These are phyloP conservation scores for Dendrolimus pini DNA, from an alignment of 2,888 invertebrate species.

Conservation along the genomic window DNA sequence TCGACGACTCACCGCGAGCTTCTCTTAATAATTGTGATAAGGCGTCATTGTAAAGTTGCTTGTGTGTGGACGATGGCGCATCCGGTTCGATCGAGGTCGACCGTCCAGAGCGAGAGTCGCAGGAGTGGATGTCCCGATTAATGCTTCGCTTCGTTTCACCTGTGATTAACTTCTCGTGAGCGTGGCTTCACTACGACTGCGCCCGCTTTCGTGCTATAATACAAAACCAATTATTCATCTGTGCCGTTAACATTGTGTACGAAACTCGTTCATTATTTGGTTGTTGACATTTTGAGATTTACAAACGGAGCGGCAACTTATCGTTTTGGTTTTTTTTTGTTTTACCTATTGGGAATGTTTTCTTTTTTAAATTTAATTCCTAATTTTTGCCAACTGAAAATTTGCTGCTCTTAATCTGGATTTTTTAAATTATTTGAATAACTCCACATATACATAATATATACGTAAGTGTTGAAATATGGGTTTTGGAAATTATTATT, in stretches of 20 bases:
- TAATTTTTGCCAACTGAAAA: neutral
- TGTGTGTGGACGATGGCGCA: neutral
- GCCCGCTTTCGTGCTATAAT: slow-evolving; percentile 4
- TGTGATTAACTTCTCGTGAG: slow-evolving; percentile 58
- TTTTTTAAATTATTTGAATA: neutral
- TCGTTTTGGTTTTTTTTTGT: neutral
- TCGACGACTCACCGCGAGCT: slow-evolving; percentile 1
- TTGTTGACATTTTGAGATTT: neutral
- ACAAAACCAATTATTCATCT: neutral
- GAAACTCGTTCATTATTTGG: neutral
- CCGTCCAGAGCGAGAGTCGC: slow-evolving; percentile 21
- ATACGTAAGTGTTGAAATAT: neutral
- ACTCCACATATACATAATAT: neutral
- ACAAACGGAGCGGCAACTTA: neutral
- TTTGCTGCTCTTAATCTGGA: neutral
- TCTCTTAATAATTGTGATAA: neutral
- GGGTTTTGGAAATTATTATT: too few relatives aligned
- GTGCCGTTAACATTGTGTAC: neutral
- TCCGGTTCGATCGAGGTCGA: neutral
- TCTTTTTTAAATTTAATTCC: neutral
- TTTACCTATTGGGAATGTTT: neutral
- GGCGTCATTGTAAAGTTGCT: slow-evolving; percentile 1
- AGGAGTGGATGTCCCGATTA: slow-evolving; percentile 36
- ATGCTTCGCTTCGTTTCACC: slow-evolving; percentile 55
- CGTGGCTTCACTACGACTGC: slow-evolving; percentile 52